Evolutionary conservation across 1,140 invertebrate species (phyloP).

Genomic region (Penaeus vannamei): DNA sequence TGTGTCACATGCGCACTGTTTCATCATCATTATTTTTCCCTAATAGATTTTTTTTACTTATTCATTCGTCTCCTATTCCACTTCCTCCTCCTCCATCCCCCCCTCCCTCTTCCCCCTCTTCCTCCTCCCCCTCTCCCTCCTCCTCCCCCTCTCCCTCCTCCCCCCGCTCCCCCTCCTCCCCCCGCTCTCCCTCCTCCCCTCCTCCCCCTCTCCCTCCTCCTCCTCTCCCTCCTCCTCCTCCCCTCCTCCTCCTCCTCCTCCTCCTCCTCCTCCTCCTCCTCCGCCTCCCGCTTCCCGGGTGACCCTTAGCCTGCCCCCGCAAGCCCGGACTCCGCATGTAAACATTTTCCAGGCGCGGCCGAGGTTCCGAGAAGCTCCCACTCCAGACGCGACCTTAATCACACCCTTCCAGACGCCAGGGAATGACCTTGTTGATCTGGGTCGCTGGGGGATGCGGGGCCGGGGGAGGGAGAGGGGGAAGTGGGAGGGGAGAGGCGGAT

Average conservation of each 20-base stretch:
- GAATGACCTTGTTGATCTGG: too few relatives aligned
- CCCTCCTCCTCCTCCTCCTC: background rate
- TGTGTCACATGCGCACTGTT: background rate
- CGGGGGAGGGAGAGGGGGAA: too few relatives aligned
- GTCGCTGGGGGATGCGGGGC: too few relatives aligned
- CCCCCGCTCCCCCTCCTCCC: background rate
- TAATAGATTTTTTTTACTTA: too few relatives aligned
- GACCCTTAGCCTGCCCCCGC: background rate
- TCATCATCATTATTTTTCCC: conserved; percentile 17
- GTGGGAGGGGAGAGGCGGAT: background rate
- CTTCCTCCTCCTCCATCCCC: background rate
- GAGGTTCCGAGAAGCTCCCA: too few relatives aligned
- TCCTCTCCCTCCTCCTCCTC: background rate
- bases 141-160: conserved; percentile 2
- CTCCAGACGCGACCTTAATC: too few relatives aligned
- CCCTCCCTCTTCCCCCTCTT: background rate
- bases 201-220: background rate
- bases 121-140: background rate
- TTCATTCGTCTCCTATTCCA: background rate
- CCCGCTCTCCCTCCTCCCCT: background rate
- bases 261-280: background rate
- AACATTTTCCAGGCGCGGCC: too few relatives aligned
- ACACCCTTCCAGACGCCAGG: too few relatives aligned
- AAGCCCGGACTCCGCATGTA: too few relatives aligned
- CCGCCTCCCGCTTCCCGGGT: background rate